A percentile compares a stretch with the other conserved stretches of the same genome.
Conservation (phyloP, 2,113 vertebrate species). For the Falcunculus frontatus region DNA sequence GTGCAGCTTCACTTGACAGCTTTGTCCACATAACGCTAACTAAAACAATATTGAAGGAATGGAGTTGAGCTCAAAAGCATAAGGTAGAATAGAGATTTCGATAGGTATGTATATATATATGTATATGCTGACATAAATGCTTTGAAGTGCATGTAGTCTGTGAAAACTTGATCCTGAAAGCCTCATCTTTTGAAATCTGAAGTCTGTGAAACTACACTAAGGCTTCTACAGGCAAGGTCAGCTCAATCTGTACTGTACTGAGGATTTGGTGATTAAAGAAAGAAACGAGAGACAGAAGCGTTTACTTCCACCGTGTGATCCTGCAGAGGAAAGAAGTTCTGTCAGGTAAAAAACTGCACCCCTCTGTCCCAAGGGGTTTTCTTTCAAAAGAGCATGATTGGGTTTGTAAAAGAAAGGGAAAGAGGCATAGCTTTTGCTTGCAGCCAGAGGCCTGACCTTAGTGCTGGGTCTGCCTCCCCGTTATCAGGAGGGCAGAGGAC, state of each 20-base stretch:
- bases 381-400: background rate
- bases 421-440: background rate
- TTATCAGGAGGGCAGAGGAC: background rate
- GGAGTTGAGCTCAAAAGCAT: background rate
- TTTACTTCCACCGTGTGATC: background rate
- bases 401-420: background rate
- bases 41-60: background rate
- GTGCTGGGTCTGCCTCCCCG: background rate
- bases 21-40: background rate
- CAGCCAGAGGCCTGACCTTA: background rate
- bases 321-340: background rate
- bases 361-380: background rate
- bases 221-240: background rate
- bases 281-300: background rate
- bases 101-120: background rate
- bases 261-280: background rate
- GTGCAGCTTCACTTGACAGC: background rate
- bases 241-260: background rate
- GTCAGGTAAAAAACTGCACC: background rate
- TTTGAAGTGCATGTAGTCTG: background rate
- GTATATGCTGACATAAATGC: background rate
- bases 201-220: background rate
- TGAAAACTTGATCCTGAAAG: rapidly evolving
- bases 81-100: background rate
- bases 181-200: background rate